These are phyloP conservation scores for Mechanitis mazaeus DNA, from an alignment of 2,888 invertebrate species.

Conservation along the genomic window DNA sequence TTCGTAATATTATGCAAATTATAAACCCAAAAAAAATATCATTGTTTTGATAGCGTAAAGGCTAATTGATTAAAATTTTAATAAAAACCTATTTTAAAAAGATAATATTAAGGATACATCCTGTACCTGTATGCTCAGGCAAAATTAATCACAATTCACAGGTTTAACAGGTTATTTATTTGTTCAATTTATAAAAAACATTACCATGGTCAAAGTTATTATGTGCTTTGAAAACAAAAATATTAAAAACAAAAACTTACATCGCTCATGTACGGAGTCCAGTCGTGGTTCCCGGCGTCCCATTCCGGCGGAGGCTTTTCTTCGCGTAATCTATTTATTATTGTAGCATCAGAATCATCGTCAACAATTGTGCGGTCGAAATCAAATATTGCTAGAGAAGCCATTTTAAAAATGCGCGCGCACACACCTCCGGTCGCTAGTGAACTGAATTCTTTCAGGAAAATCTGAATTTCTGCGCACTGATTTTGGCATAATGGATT, in stretches of 20 bases:
- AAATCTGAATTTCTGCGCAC: slow-evolving; percentile 23
- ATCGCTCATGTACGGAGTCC: slow-evolving; percentile 71
- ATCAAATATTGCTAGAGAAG: slow-evolving; percentile 63
- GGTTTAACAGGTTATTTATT: too few species aligned
- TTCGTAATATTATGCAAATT: too few species aligned
- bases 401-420: slow-evolving; percentile 49
- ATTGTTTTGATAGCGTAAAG: too few species aligned
- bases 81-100: too few species aligned
- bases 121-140: too few species aligned
- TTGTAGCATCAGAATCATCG: slow-evolving; percentile 65
- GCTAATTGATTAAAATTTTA: too few species aligned
- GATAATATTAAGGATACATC: too few species aligned
- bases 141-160: too few species aligned
- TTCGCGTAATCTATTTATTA: slow-evolving; percentile 59
- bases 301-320: slow-evolving; percentile 64
- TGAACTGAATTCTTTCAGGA: slow-evolving; percentile 28
- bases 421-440: slow-evolving; percentile 28
- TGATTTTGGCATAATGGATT: slow-evolving; percentile 31
- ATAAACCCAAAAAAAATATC: too few species aligned
- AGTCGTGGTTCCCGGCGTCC: slow-evolving; percentile 56
- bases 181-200: too few species aligned
- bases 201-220: too few species aligned
- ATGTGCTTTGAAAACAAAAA: too few species aligned
- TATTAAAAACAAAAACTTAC: slow-evolving; percentile 44
- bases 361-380: slow-evolving; percentile 68